These are phyloP conservation scores for Antheraea mylitta DNA, from an alignment of 1,140 invertebrate genomes.

Conservation along the genomic window DNA sequence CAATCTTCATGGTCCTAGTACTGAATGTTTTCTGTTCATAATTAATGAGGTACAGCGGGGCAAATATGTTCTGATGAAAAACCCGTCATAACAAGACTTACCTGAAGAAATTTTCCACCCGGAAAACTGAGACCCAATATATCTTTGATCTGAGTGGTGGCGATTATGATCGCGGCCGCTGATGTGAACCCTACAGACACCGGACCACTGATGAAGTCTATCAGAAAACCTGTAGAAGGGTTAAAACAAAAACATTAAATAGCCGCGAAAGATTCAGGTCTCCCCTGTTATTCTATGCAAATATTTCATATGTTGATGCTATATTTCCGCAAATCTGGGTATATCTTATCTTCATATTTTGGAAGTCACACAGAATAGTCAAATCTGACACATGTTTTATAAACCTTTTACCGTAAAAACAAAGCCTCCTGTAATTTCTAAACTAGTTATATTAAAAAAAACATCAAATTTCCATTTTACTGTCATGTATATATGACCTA, in stretches of 20 bases:
- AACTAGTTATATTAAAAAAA: too few relatives aligned
- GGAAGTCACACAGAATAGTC: too few relatives aligned
- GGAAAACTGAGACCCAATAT: slow-evolving; percentile 85
- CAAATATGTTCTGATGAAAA: too few relatives aligned
- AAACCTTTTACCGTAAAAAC: too few relatives aligned
- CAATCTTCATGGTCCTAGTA: neutral
- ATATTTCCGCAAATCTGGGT: too few relatives aligned
- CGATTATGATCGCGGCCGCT: slow-evolving; percentile 93
- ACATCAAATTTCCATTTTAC: too few relatives aligned
- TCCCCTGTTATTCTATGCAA: too few relatives aligned
- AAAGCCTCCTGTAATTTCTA: too few relatives aligned
- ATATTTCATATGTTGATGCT: too few relatives aligned
- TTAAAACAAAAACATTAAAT: neutral
- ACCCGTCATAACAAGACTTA: slow-evolving; percentile 23
- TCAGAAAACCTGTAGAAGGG: slow-evolving; percentile 86
- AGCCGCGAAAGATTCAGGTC: neutral
- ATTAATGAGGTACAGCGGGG: neutral
- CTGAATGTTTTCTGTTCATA: neutral
- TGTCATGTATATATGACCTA: too few relatives aligned
- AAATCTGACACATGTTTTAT: too few relatives aligned
- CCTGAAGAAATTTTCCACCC: slow-evolving; percentile 83
- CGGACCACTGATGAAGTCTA: slow-evolving; percentile 95
- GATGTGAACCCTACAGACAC: slow-evolving; percentile 95
- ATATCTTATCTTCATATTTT: too few relatives aligned
- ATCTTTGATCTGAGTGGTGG: slow-evolving; percentile 91